Conservation (phyloP, 2,888 invertebrate genomes). For the Onthophagus sagittarius region DNA sequence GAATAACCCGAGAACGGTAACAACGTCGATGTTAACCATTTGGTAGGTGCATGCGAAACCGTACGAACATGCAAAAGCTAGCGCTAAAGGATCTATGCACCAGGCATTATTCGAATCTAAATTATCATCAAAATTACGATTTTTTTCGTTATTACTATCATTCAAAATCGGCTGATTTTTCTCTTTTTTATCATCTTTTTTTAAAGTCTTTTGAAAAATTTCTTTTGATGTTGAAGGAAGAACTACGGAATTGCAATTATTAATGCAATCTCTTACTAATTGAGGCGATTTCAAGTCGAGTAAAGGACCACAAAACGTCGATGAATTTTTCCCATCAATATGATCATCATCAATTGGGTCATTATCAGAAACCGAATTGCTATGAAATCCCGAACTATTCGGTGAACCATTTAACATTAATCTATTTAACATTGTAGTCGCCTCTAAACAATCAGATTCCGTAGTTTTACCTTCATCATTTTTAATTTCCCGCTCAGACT, state of each 20-base stretch:
- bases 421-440: slow-evolving; percentile 5
- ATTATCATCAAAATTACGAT: slow-evolving; percentile 34
- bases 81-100: slow-evolving; percentile 60
- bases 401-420: slow-evolving; percentile 19
- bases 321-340: slow-evolving; percentile 7
- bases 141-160: slow-evolving; percentile 2
- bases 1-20: slow-evolving; percentile 70
- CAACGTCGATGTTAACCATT: slow-evolving; percentile 68
- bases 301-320: slow-evolving; percentile 16
- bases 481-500: background rate
- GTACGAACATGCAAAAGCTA: slow-evolving; percentile 75
- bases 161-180: background rate
- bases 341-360: slow-evolving; percentile 16
- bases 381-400: slow-evolving; percentile 30
- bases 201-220: background rate
- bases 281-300: slow-evolving; percentile 43
- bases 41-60: slow-evolving; percentile 68
- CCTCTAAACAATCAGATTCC: background rate
- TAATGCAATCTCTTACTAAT: slow-evolving; percentile 38
- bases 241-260: background rate
- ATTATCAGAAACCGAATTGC: slow-evolving; percentile 22
- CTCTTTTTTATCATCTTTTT: background rate
- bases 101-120: slow-evolving; percentile 44
- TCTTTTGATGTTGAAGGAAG: background rate
- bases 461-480: slow-evolving; percentile 13